phyloP scores from a whole-genome alignment of 2,888 invertebrate species.

The Leptopterna dolabrata region DNA sequence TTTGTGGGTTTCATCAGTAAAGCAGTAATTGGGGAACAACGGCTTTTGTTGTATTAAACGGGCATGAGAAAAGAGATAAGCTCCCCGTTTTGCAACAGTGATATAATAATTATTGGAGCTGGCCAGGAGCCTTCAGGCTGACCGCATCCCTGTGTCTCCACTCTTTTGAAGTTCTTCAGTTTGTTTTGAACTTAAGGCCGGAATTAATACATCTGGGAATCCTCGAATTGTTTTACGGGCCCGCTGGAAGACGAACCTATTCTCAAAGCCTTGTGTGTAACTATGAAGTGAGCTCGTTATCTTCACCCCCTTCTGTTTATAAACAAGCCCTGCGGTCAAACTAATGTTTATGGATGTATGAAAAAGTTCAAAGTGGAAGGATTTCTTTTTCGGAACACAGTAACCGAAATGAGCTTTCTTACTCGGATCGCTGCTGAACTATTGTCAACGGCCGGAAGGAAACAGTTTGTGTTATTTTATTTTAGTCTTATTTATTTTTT shows the following conservation, averaged over 20 bases:
- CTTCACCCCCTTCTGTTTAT: slow-evolving; percentile 16
- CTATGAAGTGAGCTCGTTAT: slow-evolving; percentile 13
- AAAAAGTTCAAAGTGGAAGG: slow-evolving; percentile 18
- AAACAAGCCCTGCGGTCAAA: slow-evolving; percentile 38
- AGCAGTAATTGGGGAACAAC: no score
- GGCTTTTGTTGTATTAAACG: no score
- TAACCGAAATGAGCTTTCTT: not conserved
- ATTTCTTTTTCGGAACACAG: not conserved
- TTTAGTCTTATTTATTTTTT: not conserved
- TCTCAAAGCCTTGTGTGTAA: slow-evolving; percentile 1
- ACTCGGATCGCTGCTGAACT: not conserved
- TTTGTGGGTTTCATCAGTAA: no score
- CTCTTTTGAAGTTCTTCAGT: not conserved
- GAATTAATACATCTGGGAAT: slow-evolving; percentile 40
- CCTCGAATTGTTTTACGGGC: slow-evolving; percentile 42
- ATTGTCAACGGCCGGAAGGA: not conserved
- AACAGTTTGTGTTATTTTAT: not conserved
- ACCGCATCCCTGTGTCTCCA: not conserved
- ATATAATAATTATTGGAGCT: no score
- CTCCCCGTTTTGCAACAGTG: no score
- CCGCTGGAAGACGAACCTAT: not conserved
- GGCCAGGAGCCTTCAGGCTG: not conserved
- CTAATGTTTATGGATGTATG: slow-evolving; percentile 42
- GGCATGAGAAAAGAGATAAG: no score
- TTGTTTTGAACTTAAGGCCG: not conserved